Evolutionary conservation across 1,140 invertebrate species (phyloP), one percentile per base, ranked within the genome.

Genomic region (Solen grandis): DNA sequence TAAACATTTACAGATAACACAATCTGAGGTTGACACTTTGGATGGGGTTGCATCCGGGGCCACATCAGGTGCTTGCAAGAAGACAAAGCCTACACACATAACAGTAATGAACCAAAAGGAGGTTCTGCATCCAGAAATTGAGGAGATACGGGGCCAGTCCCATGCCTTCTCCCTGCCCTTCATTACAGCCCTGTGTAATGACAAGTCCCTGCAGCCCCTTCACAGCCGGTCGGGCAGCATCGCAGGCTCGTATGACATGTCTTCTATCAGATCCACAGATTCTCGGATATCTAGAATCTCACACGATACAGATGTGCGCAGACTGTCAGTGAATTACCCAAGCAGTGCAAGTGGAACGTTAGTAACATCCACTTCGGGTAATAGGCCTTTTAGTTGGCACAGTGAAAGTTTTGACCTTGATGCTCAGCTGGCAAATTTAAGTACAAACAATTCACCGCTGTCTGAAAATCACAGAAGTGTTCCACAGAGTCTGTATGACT

Each of bases 341-440:
- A 74, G 68, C 35, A 74, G 66, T 35, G 70, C 69, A n/a, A 73
- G 73, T 52, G 82, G 83, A 0, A 84, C 86, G 0, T 84, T 88
- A 83, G 38, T 86, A 59, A 68, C 41, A 50, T 81, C 87, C 5
- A 78, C 86, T 13, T 83, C 79, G 29, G 79, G 84, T 8, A 84
- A 82, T 41, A 78, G 90, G n/a, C 90, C 90, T 0, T 89, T 88
- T 63, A 89, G 88, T 65, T 91, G 90, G 90, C 89, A 91, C 59
- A 88, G 88, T 82, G 90, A 91, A 73, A 87, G 82, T 59, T 91
- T 91, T 83, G 88, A 91, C 50, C 70, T 91, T n/a, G 89, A 91
- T 75, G 57, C 83, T 33, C 82, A 85, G 19, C 54, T 88, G 62
- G 79, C 84, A 14, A 77, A 62, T 38, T 36, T 66, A 33, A 63